Evolutionary conservation across 2,797 vertebrate species (phyloP).

Genomic region (Ambastaia sidthimunki): DNA sequence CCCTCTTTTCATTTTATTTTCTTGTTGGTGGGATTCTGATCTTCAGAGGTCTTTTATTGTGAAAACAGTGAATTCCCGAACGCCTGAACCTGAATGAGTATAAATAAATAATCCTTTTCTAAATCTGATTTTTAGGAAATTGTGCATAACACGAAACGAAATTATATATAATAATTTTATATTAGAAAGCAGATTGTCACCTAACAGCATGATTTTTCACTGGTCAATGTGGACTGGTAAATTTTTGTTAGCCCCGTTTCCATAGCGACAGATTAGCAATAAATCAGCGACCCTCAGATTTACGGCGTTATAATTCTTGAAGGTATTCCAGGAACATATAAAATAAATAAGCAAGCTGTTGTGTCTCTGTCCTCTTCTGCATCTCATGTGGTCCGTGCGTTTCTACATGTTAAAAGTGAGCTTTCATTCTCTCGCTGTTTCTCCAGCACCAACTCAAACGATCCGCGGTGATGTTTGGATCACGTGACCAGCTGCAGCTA

Average conservation of each 20-base stretch:
- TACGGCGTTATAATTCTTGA: background rate
- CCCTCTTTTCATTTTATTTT: slow-evolving; percentile 29
- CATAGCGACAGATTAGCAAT: slow-evolving; percentile 56
- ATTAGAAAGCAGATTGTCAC: background rate
- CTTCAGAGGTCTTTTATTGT: background rate
- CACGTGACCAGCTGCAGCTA: slow-evolving; percentile 26
- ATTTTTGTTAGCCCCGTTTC: slow-evolving; percentile 48
- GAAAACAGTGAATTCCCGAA: background rate
- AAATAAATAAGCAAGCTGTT: background rate
- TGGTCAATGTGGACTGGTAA: background rate
- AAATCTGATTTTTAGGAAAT: background rate
- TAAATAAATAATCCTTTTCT: background rate
- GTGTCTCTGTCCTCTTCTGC: background rate
- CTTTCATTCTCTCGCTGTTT: background rate
- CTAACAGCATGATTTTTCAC: background rate
- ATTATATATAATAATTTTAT: background rate
- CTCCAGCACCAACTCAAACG: slow-evolving; percentile 22
- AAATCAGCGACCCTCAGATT: background rate
- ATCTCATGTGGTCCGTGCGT: background rate
- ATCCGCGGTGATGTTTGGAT: slow-evolving; percentile 44
- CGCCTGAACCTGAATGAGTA: background rate
- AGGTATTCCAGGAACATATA: background rate
- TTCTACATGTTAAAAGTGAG: slow-evolving; percentile 1
- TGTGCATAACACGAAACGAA: background rate
- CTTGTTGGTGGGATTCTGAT: background rate